phyloP scores from a whole-genome alignment of 2,888 invertebrate genomes.

The Crossocerus cetratus region DNA sequence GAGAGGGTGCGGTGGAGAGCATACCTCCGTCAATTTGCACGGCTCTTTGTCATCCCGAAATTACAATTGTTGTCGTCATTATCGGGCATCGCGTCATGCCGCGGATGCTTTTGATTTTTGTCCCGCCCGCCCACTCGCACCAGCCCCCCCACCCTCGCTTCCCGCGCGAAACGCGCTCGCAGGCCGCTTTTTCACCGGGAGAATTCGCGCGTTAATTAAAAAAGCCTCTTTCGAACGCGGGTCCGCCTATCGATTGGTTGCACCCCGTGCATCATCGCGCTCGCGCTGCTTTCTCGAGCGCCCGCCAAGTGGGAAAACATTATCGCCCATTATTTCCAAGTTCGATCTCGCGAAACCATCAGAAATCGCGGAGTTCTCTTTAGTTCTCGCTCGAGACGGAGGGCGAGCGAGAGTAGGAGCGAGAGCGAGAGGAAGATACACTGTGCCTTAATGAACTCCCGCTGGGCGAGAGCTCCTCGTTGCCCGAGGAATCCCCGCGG shows the following conservation, averaged over 20 bases:
- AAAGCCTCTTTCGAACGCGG: neutral
- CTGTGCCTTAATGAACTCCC: conserved; percentile 63
- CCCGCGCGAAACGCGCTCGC: neutral
- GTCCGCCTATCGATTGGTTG: neutral
- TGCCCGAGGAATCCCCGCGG: conserved; percentile 60
- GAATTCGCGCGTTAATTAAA: conserved; percentile 1
- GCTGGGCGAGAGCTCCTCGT: conserved; percentile 56
- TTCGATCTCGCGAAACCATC: conserved; percentile 19
- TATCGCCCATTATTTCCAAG: neutral
- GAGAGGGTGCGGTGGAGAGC: conserved; percentile 47
- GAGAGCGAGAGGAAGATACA: conserved; percentile 17
- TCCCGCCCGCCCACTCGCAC: neutral
- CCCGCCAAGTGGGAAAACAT: no score
- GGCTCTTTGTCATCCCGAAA: conserved; percentile 72
- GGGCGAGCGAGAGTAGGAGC: conserved; percentile 13
- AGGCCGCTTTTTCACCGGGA: neutral
- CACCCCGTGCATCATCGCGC: no score
- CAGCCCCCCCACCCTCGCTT: neutral
- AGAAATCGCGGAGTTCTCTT: conserved; percentile 23
- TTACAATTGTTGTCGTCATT: conserved; percentile 76
- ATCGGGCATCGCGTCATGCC: conserved; percentile 70
- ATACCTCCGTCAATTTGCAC: conserved; percentile 65
- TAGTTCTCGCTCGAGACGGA: conserved; percentile 34
- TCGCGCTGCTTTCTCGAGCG: no score
- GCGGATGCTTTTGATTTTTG: conserved; percentile 73